A percentile compares a stretch with the other conserved stretches of the same genome.
These are phyloP conservation scores for Gallinago media DNA, from an alignment of 2,113 vertebrate genomes.

Conservation along the genomic window DNA sequence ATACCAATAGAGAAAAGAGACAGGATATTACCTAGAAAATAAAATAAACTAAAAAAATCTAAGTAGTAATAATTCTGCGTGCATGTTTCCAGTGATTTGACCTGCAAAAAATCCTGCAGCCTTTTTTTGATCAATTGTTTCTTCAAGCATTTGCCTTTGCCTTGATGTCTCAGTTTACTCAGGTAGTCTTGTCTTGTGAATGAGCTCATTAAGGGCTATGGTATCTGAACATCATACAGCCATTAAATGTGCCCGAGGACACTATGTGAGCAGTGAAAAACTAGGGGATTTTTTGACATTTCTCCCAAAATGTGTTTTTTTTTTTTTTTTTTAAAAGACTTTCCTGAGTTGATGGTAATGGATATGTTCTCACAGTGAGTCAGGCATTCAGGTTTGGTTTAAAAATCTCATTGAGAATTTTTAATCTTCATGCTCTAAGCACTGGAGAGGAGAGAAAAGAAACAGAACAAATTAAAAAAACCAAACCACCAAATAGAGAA, in stretches of 20 bases:
- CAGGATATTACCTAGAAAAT: background rate
- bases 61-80: background rate
- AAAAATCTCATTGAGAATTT: background rate
- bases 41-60: background rate
- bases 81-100: background rate
- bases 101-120: background rate
- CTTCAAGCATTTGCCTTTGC: background rate
- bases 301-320: background rate
- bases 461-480: background rate
- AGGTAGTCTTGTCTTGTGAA: background rate
- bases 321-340: background rate
- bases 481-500: background rate
- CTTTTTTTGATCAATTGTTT: background rate
- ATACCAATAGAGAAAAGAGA: background rate
- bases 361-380: background rate
- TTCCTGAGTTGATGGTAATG: background rate
- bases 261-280: background rate
- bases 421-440: background rate
- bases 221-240: background rate
- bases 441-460: background rate
- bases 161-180: background rate
- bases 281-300: accelerated
- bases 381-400: background rate
- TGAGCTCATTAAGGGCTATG: background rate
- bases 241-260: background rate